Evolutionary conservation across 2,113 vertebrate species (phyloP).

Genomic region (rabbit (Oryctolagus cuniculus)): mOryCun1.1 NC_091436.1:74094001-74094500

Average conservation of each 20-base stretch:
- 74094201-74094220: slow-evolving; percentile 86
- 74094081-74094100: slow-evolving; percentile 73
- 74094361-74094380: slow-evolving; percentile 90
- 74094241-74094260: slow-evolving; percentile 87
- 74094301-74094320: slow-evolving; percentile 89
- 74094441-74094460: slow-evolving; percentile 61
- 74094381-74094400: slow-evolving; percentile 89
- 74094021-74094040: slow-evolving; percentile 41
- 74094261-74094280: slow-evolving; percentile 87
- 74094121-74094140: slow-evolving; percentile 86
- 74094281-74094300: slow-evolving; percentile 87
- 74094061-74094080: slow-evolving; percentile 79
- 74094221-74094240: slow-evolving; percentile 86
- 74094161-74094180: slow-evolving; percentile 81
- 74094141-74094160: slow-evolving; percentile 80
- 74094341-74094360: slow-evolving; percentile 90
- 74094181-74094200: slow-evolving; percentile 80
- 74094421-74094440: slow-evolving; percentile 83
- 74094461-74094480: slow-evolving; percentile 64
- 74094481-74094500: slow-evolving; percentile 79
- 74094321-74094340: slow-evolving; percentile 88
- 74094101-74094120: slow-evolving; percentile 85
- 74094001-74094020: slow-evolving; percentile 73
- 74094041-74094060: slow-evolving; percentile 60
- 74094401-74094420: slow-evolving; percentile 85